phyloP scores from a whole-genome alignment of 2,888 invertebrate species.

The Phoenoteleia sp. region DNA sequence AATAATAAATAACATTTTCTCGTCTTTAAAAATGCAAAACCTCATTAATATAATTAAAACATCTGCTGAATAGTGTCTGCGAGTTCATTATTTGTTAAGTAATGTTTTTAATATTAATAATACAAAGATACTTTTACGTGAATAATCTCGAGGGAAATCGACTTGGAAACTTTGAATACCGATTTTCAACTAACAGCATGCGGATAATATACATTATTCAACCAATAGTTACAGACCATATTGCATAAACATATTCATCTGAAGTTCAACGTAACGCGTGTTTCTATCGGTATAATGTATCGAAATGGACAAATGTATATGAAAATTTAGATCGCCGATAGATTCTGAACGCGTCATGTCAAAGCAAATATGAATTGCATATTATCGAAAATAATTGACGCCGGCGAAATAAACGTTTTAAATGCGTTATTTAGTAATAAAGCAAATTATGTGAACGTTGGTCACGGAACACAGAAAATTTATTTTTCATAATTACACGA shows the following conservation, averaged over 20 bases:
- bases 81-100: not conserved
- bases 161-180: conserved; percentile 65
- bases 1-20: too few species aligned
- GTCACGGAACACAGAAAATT: not conserved
- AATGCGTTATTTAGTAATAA: not conserved
- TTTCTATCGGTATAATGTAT: conserved; percentile 47
- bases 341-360: conserved; percentile 50
- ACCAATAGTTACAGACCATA: conserved; percentile 62
- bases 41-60: not conserved
- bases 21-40: too few species aligned
- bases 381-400: conserved; percentile 39
- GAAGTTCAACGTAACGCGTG: conserved; percentile 56
- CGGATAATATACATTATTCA: conserved; percentile 71
- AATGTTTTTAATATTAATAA: conserved; percentile 2
- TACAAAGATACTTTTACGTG: conserved; percentile 26
- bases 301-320: conserved; percentile 58
- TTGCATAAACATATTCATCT: conserved; percentile 68
- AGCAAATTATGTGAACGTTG: not conserved
- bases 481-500: conserved; percentile 28
- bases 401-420: conserved; percentile 7
- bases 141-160: conserved; percentile 68
- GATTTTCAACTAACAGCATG: conserved; percentile 55
- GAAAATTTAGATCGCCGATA: conserved; percentile 55
- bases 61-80: not conserved
- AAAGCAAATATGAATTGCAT: conserved; percentile 49